A percentile compares a stretch with the other conserved stretches of the same genome.
These are phyloP conservation scores for Drosophila incognita DNA, from an alignment of 2,888 invertebrate species.

Conservation along the genomic window DNA sequence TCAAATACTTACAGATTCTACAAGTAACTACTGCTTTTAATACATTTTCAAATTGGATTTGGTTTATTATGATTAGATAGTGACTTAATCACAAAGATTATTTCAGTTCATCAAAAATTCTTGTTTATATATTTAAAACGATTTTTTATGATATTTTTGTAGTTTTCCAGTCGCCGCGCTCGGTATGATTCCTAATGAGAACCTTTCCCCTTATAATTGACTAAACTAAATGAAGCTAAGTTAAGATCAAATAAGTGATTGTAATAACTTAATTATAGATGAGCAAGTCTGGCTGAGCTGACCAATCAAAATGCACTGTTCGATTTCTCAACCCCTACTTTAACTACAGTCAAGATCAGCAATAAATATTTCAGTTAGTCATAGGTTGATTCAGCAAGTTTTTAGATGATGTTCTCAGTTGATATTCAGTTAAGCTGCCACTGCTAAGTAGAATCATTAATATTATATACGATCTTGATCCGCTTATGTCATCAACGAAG, in stretches of 20 bases:
- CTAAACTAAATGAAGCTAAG: background rate
- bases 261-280: conserved; percentile 42
- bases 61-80: background rate
- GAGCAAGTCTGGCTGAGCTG: conserved; percentile 4
- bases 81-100: background rate
- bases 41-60: background rate
- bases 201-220: background rate
- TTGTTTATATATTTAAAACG: background rate
- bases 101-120: background rate
- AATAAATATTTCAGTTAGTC: conserved; percentile 24
- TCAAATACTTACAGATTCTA: background rate
- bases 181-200: background rate
- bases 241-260: background rate
- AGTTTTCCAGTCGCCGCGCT: background rate
- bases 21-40: background rate
- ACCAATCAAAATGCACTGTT: conserved; percentile 32
- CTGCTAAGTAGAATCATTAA: conserved; percentile 34
- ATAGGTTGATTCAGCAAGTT: conserved; percentile 6
- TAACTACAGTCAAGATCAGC: conserved; percentile 41
- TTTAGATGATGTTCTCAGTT: conserved; percentile 10
- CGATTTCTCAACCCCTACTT: conserved; percentile 12
- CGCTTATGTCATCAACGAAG: conserved; percentile 53
- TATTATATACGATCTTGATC: conserved; percentile 47
- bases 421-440: conserved; percentile 26
- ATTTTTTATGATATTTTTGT: background rate